Conservation (phyloP, 2,888 invertebrate species). For the Chrysodeixis includens region DNA sequence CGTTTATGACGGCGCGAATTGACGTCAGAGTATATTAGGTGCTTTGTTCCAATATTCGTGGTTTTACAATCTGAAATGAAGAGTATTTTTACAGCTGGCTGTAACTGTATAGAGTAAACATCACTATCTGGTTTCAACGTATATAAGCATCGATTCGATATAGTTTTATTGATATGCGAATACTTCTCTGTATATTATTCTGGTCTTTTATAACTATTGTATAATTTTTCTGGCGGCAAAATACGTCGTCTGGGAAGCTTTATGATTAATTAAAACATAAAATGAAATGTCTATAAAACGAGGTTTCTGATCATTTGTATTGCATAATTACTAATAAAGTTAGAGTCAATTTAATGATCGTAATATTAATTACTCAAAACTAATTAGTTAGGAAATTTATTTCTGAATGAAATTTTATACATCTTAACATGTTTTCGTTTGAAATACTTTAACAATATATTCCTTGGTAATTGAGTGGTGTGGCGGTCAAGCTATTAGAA, state of each 20-base stretch:
- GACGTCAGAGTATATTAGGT: conserved; percentile 70
- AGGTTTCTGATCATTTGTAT: neutral
- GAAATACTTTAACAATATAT: neutral
- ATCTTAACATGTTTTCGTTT: neutral
- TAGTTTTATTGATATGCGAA: conserved; percentile 54
- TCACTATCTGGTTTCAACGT: conserved; percentile 54
- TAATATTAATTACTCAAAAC: neutral
- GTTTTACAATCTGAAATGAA: conserved; percentile 63
- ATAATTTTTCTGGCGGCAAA: neutral
- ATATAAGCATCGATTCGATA: conserved; percentile 43
- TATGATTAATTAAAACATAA: neutral
- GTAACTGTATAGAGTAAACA: conserved; percentile 63
- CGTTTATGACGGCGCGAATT: conserved; percentile 64
- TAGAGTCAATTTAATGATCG: neutral
- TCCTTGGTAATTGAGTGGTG: conserved; percentile 36
- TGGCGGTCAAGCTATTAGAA: conserved; percentile 45
- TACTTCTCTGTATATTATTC: conserved; percentile 34
- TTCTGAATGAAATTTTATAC: neutral
- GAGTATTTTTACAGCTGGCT: conserved; percentile 69
- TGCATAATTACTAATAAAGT: neutral
- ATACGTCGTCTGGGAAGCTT: neutral
- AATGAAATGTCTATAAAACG: neutral
- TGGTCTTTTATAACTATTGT: neutral
- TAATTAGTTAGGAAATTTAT: neutral
- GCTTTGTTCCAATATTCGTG: conserved; percentile 67